Evolutionary conservation across 2,113 vertebrate genomes (phyloP).

Genomic region (Gyps fulvus): DNA sequence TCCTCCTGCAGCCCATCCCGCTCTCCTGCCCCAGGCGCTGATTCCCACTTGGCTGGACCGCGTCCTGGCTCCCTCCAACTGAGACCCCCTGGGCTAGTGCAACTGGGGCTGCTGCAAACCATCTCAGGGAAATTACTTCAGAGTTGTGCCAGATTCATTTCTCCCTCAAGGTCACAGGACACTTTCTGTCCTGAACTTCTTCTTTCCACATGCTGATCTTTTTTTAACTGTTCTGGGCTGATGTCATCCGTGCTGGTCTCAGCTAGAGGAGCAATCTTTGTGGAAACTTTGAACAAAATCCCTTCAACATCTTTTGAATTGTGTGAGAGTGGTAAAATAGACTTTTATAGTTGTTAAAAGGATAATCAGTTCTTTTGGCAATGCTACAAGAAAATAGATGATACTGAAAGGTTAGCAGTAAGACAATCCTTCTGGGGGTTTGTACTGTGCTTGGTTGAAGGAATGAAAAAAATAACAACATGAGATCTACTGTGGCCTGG

Average conservation of each 20-base stretch:
- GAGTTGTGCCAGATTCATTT: background rate
- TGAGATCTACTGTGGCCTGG: background rate
- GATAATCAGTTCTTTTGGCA: background rate
- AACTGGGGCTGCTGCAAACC: background rate
- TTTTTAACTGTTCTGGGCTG: background rate
- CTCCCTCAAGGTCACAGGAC: background rate
- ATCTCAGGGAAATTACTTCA: background rate
- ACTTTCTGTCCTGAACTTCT: background rate
- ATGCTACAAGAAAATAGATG: background rate
- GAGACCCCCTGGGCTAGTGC: background rate
- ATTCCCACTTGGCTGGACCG: background rate
- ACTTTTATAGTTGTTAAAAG: background rate
- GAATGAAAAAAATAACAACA: background rate
- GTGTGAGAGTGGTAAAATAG: background rate
- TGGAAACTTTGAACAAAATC: conserved; percentile 48
- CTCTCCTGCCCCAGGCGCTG: background rate
- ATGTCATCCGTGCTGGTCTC: background rate
- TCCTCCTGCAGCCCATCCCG: fast-evolving
- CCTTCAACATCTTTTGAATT: background rate
- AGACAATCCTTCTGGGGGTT: background rate
- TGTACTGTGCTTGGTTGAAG: background rate
- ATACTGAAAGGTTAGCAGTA: background rate
- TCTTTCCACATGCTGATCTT: background rate
- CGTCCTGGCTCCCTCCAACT: background rate
- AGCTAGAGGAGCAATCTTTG: background rate